Conservation (phyloP, 2,797 vertebrate species). For the Nyctibius grandis region DNA sequence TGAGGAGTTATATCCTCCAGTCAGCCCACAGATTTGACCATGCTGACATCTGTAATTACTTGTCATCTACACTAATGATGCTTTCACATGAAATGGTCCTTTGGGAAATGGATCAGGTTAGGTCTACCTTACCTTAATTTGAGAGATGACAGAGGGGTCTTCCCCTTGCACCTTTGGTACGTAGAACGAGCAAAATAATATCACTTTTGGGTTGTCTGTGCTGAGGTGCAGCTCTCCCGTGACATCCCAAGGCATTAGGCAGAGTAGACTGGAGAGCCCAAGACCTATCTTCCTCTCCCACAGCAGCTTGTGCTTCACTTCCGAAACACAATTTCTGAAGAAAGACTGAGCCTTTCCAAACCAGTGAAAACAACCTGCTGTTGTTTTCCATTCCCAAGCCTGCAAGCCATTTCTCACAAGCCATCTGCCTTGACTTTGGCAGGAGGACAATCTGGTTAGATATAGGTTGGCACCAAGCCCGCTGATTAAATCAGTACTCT, state of each 20-base stretch:
- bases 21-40: neutral
- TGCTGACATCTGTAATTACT: neutral
- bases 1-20: rapidly evolving
- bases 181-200: neutral
- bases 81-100: neutral
- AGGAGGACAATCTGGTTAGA: neutral
- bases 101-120: neutral
- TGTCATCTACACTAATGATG: rapidly evolving
- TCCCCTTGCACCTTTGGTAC: neutral
- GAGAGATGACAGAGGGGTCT: neutral
- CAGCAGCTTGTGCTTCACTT: neutral
- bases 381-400: neutral
- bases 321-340: neutral
- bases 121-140: neutral
- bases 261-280: neutral
- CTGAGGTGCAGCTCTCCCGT: neutral
- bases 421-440: neutral
- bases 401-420: neutral
- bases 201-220: neutral
- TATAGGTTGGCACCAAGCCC: neutral
- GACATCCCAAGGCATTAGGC: neutral
- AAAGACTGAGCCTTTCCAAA: neutral
- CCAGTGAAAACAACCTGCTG: neutral
- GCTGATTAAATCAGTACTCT: neutral
- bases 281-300: neutral